Conservation (phyloP, 2,113 vertebrate species). For the Dinomys branickii region DNA sequence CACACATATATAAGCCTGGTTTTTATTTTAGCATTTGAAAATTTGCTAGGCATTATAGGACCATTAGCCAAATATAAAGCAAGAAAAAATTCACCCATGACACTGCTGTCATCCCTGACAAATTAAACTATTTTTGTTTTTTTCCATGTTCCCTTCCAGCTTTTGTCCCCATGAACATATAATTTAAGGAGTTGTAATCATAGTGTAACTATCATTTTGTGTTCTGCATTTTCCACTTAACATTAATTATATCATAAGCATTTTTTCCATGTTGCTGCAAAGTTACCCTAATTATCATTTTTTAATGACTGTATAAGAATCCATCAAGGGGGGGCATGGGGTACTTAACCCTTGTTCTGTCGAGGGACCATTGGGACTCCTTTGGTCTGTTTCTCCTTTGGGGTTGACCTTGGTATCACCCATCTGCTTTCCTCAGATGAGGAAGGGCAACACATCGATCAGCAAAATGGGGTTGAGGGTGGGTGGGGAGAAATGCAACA, state of each 20-base stretch:
- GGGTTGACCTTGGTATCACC: background rate
- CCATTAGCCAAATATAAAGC: slow-evolving; percentile 30
- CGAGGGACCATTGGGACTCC: background rate
- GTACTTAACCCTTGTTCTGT: slow-evolving; percentile 53
- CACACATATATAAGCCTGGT: slow-evolving; percentile 11
- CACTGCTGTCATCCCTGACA: slow-evolving; percentile 21
- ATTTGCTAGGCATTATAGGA: slow-evolving; percentile 37
- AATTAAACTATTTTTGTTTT: slow-evolving; percentile 72
- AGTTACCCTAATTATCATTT: slow-evolving; percentile 76
- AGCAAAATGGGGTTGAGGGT: background rate
- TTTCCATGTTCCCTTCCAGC: slow-evolving; percentile 64
- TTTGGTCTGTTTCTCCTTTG: background rate
- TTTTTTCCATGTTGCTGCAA: slow-evolving; percentile 72
- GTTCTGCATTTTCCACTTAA: slow-evolving; percentile 81
- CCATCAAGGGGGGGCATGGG: slow-evolving; percentile 24
- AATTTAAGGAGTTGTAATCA: slow-evolving; percentile 79
- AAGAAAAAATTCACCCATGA: slow-evolving; percentile 37
- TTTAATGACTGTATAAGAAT: slow-evolving; percentile 75
- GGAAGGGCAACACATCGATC: background rate
- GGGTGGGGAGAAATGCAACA: no score
- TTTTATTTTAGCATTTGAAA: slow-evolving; percentile 59
- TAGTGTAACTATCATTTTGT: slow-evolving; percentile 76
- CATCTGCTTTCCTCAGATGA: background rate
- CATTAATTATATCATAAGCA: slow-evolving; percentile 82
- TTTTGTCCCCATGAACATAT: slow-evolving; percentile 69